phyloP scores from a whole-genome alignment of 2,888 invertebrate species.

The Cylindroiulus punctatus region DNA sequence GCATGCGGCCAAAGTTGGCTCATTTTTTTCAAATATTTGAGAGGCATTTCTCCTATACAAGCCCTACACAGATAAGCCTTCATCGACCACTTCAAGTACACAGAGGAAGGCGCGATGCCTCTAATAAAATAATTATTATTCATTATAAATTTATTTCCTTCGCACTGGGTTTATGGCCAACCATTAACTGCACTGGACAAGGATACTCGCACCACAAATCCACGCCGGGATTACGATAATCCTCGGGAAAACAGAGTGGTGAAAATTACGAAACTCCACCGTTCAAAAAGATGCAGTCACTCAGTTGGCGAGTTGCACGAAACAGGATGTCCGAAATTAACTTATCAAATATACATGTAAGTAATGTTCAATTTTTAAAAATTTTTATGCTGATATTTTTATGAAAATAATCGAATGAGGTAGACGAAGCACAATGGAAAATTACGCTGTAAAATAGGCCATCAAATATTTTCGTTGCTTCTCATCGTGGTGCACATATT shows the following conservation, averaged over 20 bases:
- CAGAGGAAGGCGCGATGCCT: not conserved
- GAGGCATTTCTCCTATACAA: not conserved
- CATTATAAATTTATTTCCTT: conserved; percentile 20
- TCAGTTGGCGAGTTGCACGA: not conserved
- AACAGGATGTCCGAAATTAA: not conserved
- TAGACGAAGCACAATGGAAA: too few species aligned
- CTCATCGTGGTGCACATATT: too few species aligned
- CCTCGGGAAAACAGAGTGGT: not conserved
- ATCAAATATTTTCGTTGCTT: too few species aligned
- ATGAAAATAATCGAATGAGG: too few species aligned
- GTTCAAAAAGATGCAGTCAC: too few species aligned
- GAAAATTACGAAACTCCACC: not conserved
- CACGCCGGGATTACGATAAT: not conserved
- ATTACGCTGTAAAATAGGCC: too few species aligned
- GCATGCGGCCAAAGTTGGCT: not conserved
- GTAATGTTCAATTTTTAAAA: too few species aligned
- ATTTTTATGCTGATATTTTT: too few species aligned
- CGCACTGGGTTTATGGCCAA: not conserved
- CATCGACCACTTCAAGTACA: conserved; percentile 1
- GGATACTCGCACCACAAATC: not conserved
- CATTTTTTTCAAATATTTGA: conserved; percentile 2
- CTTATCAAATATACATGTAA: not conserved
- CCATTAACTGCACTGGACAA: not conserved
- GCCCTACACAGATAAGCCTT: not conserved
- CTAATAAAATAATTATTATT: conserved; percentile 22